Conservation (phyloP, 35 echinoderm and acorn worm species). For the Apostichopus japonicus region DNA sequence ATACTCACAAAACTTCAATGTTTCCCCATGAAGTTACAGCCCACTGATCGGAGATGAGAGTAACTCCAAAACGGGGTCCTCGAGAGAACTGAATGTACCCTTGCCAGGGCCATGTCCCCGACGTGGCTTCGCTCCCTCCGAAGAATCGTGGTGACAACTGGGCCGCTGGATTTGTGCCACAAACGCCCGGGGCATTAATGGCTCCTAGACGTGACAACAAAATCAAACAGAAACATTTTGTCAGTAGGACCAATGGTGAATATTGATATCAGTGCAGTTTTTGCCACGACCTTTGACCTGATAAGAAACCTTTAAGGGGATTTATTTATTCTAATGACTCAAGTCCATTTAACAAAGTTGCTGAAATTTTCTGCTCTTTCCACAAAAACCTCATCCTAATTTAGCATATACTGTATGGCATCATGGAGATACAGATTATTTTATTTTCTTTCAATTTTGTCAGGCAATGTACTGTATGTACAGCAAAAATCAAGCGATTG, state of each 20-base stretch:
- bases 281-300: too few species aligned
- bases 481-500: too few species aligned
- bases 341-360: too few species aligned
- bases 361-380: too few species aligned
- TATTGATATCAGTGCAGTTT: neutral
- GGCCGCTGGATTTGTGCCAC: slow-evolving; percentile 5
- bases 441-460: too few species aligned
- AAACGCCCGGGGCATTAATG: neutral
- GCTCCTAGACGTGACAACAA: neutral
- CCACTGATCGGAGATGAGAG: slow-evolving; percentile 52
- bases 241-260: neutral
- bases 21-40: slow-evolving; percentile 35
- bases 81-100: slow-evolving; percentile 29
- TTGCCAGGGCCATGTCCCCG: slow-evolving; percentile 47
- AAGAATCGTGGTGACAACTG: slow-evolving; percentile 1
- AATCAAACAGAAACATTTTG: too few species aligned
- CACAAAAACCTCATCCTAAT: too few species aligned
- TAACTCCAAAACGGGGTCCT: slow-evolving; percentile 17
- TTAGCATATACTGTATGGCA: too few species aligned
- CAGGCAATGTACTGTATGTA: too few species aligned
- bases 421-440: too few species aligned
- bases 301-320: too few species aligned
- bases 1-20: slow-evolving; percentile 29
- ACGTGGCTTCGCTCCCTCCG: neutral
- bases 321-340: too few species aligned